Conservation (phyloP, 2,888 invertebrate species). For the Drosophila macrospina region DNA sequence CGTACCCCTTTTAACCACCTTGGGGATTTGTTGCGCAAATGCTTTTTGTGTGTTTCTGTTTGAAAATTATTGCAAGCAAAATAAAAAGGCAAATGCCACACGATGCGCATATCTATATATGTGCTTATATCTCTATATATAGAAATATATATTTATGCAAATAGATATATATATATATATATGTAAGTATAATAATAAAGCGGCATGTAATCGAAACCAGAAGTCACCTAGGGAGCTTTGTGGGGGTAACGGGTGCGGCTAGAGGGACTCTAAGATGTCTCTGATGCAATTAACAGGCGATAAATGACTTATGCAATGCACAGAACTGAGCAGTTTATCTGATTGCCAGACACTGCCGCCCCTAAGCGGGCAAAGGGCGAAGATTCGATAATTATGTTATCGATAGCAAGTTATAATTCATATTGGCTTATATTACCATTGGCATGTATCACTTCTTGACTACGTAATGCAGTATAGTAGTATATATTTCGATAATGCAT, state of each 20-base stretch:
- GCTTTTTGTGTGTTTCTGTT: constrained; percentile 81
- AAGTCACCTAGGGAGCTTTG: not conserved
- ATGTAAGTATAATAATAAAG: constrained; percentile 18
- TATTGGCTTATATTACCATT: too few species aligned
- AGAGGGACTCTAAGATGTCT: constrained; percentile 52
- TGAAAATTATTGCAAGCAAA: constrained; percentile 76
- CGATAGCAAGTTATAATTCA: not conserved
- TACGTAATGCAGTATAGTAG: too few species aligned
- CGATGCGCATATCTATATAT: constrained; percentile 5
- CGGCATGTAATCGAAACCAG: constrained; percentile 25
- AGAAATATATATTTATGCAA: not conserved
- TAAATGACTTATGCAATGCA: constrained; percentile 58
- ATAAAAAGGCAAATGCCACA: constrained; percentile 34
- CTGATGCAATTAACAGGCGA: constrained; percentile 70
- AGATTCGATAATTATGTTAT: not conserved
- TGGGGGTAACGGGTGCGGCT: constrained; percentile 9
- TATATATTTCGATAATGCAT: too few species aligned
- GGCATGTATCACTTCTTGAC: too few species aligned
- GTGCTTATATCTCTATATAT: constrained; percentile 6
- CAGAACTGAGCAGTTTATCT: not conserved
- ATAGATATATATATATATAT: constrained; percentile 5
- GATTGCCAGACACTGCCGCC: not conserved
- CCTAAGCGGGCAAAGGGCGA: too few species aligned
- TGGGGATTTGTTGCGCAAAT: constrained; percentile 77
- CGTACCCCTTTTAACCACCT: constrained; percentile 6